Evolutionary conservation across 2,113 vertebrate species (phyloP).

Genomic region (Porphyrio hochstetteri): DNA sequence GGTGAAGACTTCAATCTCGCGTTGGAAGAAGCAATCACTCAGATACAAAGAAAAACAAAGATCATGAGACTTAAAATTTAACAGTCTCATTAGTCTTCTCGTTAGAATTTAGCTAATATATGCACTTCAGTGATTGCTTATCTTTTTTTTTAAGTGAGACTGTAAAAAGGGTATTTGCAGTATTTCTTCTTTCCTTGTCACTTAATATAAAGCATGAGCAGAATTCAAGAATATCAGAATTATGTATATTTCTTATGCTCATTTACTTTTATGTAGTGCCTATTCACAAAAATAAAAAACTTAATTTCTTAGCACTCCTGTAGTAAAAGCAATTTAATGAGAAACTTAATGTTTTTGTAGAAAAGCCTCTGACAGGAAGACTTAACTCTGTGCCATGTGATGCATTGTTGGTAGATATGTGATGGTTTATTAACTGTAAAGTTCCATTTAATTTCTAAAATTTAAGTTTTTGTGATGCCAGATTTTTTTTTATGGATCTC

Average conservation of each 20-base stretch:
- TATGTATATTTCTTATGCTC: background rate
- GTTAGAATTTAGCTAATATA: conserved; percentile 57
- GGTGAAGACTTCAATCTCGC: background rate
- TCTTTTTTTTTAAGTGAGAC: conserved; percentile 35
- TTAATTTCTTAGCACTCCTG: conserved; percentile 2
- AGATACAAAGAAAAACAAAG: conserved; percentile 15
- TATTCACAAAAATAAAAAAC: conserved; percentile 31
- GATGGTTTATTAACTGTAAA: conserved; percentile 8
- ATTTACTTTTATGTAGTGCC: conserved; percentile 43
- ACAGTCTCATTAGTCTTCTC: conserved; percentile 58
- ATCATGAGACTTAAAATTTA: conserved; percentile 65
- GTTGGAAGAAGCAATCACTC: background rate
- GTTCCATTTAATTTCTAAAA: background rate
- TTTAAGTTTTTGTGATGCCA: background rate
- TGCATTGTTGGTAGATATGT: background rate
- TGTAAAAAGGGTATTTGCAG: conserved; percentile 39
- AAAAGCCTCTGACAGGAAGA: background rate
- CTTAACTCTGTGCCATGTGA: background rate
- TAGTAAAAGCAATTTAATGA: conserved; percentile 12
- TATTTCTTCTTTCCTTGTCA: background rate
- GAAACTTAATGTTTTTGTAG: conserved; percentile 9
- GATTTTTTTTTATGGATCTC: background rate
- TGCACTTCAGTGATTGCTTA: conserved; percentile 51
- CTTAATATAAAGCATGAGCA: conserved; percentile 11
- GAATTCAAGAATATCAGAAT: conserved; percentile 37